Percentiles rank a stretch among this genome's conserved stretches.
Evolutionary conservation across 1,140 invertebrate genomes (phyloP).

Genomic region (Euborellia annulipes): DNA sequence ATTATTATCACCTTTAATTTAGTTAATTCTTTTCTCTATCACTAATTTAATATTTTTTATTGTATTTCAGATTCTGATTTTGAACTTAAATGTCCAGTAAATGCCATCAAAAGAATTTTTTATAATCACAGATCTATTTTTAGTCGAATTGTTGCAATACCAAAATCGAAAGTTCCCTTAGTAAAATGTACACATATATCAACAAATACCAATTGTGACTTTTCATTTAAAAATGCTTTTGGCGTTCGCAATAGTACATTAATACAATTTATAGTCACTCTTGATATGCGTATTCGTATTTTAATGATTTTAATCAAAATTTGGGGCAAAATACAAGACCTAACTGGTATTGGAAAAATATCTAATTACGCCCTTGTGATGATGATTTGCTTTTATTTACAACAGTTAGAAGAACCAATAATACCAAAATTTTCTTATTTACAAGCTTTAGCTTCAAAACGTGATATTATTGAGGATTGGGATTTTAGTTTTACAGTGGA

Average conservation of each 20-base stretch:
- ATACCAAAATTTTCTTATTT: conserved; percentile 28
- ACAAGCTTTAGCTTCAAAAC: conserved; percentile 17
- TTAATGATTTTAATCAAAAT: conserved; percentile 47
- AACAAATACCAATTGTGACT: conserved; percentile 40
- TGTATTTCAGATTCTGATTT: too few species aligned
- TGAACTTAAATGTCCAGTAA: too few species aligned
- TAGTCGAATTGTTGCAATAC: conserved; percentile 43
- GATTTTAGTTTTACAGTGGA: conserved; percentile 29
- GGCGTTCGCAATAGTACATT: conserved; percentile 43
- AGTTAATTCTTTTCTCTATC: too few species aligned
- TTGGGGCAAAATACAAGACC: conserved; percentile 42
- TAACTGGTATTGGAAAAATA: conserved; percentile 31
- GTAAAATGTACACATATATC: conserved; percentile 43
- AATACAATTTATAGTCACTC: conserved; percentile 36
- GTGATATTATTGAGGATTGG: conserved; percentile 28
- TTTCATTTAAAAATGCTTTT: conserved; percentile 48
- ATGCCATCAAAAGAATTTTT: too few species aligned
- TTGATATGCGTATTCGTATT: conserved; percentile 35
- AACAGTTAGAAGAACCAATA: conserved; percentile 30
- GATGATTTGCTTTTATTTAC: conserved; percentile 44
- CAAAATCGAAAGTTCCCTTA: conserved; percentile 50
- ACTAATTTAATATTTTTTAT: too few species aligned
- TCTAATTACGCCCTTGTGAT: conserved; percentile 43
- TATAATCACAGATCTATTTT: too few species aligned
- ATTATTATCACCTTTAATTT: too few species aligned